Evolutionary conservation across 2,797 vertebrate species (phyloP), one percentile per base, ranked within the genome.

Genomic region (Enteromius trimaculatus): DNA sequence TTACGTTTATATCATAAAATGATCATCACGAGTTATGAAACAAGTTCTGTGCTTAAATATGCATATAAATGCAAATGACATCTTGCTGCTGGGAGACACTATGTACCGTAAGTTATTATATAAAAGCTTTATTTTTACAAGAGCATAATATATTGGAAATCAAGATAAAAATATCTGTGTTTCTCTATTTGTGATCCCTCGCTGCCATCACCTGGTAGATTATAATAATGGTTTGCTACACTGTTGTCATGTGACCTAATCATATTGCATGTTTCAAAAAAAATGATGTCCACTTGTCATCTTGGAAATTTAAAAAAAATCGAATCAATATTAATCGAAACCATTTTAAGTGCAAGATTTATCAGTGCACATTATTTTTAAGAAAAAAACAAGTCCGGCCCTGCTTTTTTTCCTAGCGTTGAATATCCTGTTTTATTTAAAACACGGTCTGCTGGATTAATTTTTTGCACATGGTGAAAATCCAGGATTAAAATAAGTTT

Each of bases 181-280:
- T 58, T 39, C 34, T 39, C 23, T 60, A 39, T 58, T 0, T 39
- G 34, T 58, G 53, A 58, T 26, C 13, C 13, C 72, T 76, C 34
- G 19, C 72, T 76, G 72, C 72, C 72, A 58, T 58, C 72, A 76
- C 34, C 53, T 76, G 72, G 72, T 76, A 39, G n/a, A 13, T 58
- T 34, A 21, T 51, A 7, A 34, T 34, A 53, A 5, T 29, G 19
- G n/a, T 31, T 29, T 49, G 26, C 26, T 1, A 51, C 16, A 49
- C 9, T 71, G 23, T 29, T 21, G 47, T 34, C 47, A 53, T 29
- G 1, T 53, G 10, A 14, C 29, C 29, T 74, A 10, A n/a, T 72
- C 0, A 3, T 72, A 29, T 51, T 51, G 17, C 4, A 72, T 31
- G 70, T 21, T 11, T 65, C 1, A 34, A 16, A 6, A 49, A 62